Evolutionary conservation across 2,888 invertebrate genomes (phyloP), one percentile per base, ranked within the genome.

Genomic region (Idaea dimidiata): DNA sequence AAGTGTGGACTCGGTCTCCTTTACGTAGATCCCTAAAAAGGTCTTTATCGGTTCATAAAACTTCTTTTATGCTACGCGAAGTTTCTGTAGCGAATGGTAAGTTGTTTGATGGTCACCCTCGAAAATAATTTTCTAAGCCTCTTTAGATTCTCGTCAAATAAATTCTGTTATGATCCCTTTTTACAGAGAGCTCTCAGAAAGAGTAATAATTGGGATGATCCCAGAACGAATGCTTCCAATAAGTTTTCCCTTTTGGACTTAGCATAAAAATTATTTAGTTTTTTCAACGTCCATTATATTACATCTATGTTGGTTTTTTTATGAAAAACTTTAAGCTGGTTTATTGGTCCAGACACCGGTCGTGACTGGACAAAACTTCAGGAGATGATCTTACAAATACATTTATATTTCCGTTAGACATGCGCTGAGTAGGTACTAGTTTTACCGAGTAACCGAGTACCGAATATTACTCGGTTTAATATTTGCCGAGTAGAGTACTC

Each of bases 21-120:
- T 80, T 77, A 79, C 77, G 79, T 74, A 75, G 81, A 84, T 85
- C 87, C 83, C 88, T 85, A 83, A 86, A 87, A 88, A 86, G 84
- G 86, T 86, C 86, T 90, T 89, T 88, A 91, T 88, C 88, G 86
- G 82, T 74, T 78, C 85, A 88, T 89, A 91, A 89, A 91, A 89
- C 86, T 88, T 89, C 77, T 86, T 88, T 89, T 86, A 90, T 87
- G 84, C 80, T 78, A 80, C 80, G 79, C 80, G 81, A 87, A 87
- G 79, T 88, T 88, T 86, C 82, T 86, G 82, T 83, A 82, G 79
- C 81, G 79, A 83, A 83, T 83, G 84, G 83, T 78, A 83, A 88
- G 80, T 87, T 87, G 86, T 86, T 86, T 83, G 86, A 88, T 88
- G 90, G 88, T 86, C 86, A 83, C 84, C 86, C 84, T 83, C 77